Evolutionary conservation across 2,888 invertebrate genomes (phyloP), one percentile per base, ranked within the genome.

Genomic region (Aethes cnicana): DNA sequence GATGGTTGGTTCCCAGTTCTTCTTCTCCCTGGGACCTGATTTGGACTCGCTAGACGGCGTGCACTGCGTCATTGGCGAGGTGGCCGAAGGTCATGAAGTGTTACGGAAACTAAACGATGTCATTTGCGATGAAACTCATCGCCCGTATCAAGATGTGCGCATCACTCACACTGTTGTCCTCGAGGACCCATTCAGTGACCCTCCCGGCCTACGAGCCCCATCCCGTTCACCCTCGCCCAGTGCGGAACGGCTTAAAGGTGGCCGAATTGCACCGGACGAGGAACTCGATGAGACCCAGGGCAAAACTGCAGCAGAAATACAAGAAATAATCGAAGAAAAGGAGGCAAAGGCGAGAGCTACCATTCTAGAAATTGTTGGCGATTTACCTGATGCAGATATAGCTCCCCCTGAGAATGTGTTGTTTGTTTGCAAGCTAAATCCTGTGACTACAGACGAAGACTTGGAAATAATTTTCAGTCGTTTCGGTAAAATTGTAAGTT

Each of bases 391-490:
- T 89, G 98, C 97, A 8, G 98, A 99, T 54, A 95, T 98, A 80
- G 97, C 97, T 4, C 99, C 99, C 0, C 98, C 99, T 4, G 99
- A 99, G 86, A 99, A 99, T 90, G 98, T 99, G 1, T 90, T 99
- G 0, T 99, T 99, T 89, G 97, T 99, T 20, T 99, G 99, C 82
- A 99, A 99, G 87, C 90, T 99, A 12, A 99, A 99, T 90, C 98
- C 99, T 0, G 97, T 99, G 0, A 99, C 99, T 0, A 97, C 94
- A 6, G 98, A 98, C 77, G 98, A 98, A 70, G 98, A 99, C 82
- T 89, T 99, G 56, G 98, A 99, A 90, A 97, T 99, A 16, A 99
- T 99, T 63, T 99, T 99, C 74, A 97, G 97, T 66, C 92, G 99
- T 58, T 99, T 98, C 90, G 99, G 99, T 3, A 94, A 93, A 81